Base-by-base conservation (phyloP, 2,888 invertebrate genomes). In the Pheosia tremula region DNA sequence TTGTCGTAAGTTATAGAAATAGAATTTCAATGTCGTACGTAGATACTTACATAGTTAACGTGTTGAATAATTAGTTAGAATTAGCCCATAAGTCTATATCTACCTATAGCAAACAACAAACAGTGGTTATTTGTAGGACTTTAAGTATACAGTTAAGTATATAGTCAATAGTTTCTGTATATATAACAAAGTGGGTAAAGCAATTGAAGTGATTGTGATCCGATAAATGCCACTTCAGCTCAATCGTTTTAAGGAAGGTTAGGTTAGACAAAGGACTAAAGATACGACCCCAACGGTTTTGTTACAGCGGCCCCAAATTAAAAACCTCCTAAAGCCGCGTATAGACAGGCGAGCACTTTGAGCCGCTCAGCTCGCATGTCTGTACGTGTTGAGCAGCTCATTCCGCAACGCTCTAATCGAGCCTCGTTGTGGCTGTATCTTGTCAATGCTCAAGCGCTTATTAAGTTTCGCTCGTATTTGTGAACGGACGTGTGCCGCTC, bases 11-110 rank as follows among this genome's bases (percentile, higher is more conserved):
- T n/a, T n/a, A n/a, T 65, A 66, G 64, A 72, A 74, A 64, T 68
- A 75, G 60, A 71, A 62, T 68, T 65, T 70, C 68, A 75, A 73
- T 79, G 74, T 58, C 72, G 62, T 41, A 69, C 38, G 63, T 72
- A 65, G 72, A 74, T 63, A 69, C 24, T 24, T 24, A 24, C 1
- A 24, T n/a, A 63, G 62, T 62, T 58, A 59, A 60, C 58, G 64
- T 56, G 66, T 67, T 64, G 58, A 66, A 65, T 57, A 63, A 64
- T 66, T 72, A 70, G 72, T 64, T 60, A 52, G 55, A 64, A 61
- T 52, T 60, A 67, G 67, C 62, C 66, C 64, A 58, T 56, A 66
- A 66, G 62, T 64, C 74, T 63, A 63, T 8, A n/a, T 57, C 24
- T 37, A 8, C 8, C 41, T 13, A 66, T 64, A 60, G 73, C 65